Percentiles rank a stretch among this genome's conserved stretches.
Evolutionary conservation across 2,797 vertebrate genomes (phyloP).

Genomic region (Smutsia gigantea): DNA sequence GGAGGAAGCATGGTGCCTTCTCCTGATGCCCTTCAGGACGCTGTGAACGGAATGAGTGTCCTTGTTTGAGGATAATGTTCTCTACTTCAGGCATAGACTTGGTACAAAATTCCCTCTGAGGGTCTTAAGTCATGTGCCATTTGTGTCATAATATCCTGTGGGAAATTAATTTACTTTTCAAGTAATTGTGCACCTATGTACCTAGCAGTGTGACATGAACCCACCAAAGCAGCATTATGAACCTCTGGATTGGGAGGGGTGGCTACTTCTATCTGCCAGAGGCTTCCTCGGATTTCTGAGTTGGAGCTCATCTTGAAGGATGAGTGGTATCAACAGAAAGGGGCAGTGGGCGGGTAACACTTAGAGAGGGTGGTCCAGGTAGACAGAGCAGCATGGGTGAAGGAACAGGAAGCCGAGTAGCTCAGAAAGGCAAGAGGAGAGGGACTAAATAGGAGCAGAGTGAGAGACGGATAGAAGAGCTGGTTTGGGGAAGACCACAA

Average conservation of each 20-base stretch:
- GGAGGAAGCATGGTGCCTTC: not conserved
- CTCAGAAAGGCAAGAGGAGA: not conserved
- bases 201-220: not conserved
- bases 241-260: rapidly evolving
- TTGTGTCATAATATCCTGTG: not conserved
- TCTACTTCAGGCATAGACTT: not conserved
- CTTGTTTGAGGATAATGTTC: not conserved
- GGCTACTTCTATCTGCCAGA: not conserved
- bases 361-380: not conserved
- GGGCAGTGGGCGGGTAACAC: not conserved
- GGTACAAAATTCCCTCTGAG: not conserved
- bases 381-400: not conserved
- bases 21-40: not conserved
- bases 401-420: not conserved
- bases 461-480: not conserved
- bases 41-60: not conserved
- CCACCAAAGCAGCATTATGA: not conserved
- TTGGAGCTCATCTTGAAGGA: not conserved
- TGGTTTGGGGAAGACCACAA: not conserved
- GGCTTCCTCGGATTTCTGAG: not conserved
- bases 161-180: not conserved
- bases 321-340: not conserved
- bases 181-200: not conserved
- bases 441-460: not conserved
- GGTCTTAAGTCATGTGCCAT: not conserved